Conservation (phyloP, 30 jellyfish, hydroid and myxozoan species). For the Mastigias papua region DNA sequence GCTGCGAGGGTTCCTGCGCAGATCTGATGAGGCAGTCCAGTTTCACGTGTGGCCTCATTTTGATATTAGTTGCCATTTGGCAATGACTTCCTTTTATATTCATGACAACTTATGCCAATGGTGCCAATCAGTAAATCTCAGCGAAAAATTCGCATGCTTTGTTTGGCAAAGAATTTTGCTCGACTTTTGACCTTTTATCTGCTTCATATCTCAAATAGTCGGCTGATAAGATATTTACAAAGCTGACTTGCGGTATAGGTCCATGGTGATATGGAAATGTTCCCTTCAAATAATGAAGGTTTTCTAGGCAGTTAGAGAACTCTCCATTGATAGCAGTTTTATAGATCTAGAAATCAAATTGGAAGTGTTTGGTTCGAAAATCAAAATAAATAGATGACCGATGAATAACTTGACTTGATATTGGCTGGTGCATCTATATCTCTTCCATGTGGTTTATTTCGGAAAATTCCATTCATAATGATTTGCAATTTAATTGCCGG, state of each 20-base stretch:
- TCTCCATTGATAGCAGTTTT: too few species aligned
- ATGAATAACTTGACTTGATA: too few species aligned
- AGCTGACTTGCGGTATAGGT: background rate
- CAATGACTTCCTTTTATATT: background rate
- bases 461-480: too few species aligned
- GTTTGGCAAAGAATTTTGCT: background rate
- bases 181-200: background rate
- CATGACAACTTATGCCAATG: background rate
- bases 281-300: background rate
- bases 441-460: too few species aligned
- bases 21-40: background rate
- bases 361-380: too few species aligned
- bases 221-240: background rate
- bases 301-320: background rate
- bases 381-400: too few species aligned
- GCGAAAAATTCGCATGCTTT: background rate
- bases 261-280: background rate
- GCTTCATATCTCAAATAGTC: background rate
- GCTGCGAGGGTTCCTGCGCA: background rate
- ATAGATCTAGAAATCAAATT: too few species aligned
- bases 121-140: background rate
- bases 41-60: background rate
- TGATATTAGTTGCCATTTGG: background rate
- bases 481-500: too few species aligned
- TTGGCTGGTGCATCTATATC: too few species aligned